Evolutionary conservation across 2,797 vertebrate species (phyloP).

Genomic region (Platyrinchus mystaceus): DNA sequence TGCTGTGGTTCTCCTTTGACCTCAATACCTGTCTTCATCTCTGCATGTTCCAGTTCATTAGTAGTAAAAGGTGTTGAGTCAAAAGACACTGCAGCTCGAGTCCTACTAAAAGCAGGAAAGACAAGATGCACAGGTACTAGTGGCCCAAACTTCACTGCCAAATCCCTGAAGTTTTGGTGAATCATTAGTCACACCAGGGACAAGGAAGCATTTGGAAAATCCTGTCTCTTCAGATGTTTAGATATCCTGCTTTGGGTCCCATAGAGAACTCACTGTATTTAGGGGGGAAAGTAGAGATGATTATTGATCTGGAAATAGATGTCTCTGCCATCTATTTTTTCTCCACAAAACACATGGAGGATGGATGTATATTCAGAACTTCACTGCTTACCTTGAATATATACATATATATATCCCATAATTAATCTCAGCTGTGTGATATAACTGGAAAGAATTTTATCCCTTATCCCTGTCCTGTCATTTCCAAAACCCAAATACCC

Average conservation of each 20-base stretch:
- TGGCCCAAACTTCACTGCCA: neutral
- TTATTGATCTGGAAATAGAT: neutral
- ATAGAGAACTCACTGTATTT: neutral
- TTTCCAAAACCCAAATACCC: neutral
- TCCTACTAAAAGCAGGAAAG: neutral
- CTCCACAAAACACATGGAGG: neutral
- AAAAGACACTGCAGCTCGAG: neutral
- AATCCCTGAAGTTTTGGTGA: neutral
- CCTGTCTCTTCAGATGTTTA: neutral
- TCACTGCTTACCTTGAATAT: neutral
- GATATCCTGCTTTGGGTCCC: neutral
- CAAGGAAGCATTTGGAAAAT: neutral
- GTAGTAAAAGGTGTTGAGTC: neutral
- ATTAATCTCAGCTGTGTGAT: neutral
- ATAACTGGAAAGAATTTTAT: neutral
- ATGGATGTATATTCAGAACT: neutral
- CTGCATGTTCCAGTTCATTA: neutral
- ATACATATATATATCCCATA: neutral
- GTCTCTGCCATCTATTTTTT: neutral
- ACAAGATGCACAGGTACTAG: neutral
- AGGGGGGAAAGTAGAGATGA: neutral
- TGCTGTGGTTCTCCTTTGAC: neutral
- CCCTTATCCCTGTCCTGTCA: neutral
- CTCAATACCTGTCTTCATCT: neutral
- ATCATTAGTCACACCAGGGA: neutral